phyloP scores from a whole-genome alignment of 1,140 invertebrate genomes.

The Aphelenchoides avenae region DNA sequence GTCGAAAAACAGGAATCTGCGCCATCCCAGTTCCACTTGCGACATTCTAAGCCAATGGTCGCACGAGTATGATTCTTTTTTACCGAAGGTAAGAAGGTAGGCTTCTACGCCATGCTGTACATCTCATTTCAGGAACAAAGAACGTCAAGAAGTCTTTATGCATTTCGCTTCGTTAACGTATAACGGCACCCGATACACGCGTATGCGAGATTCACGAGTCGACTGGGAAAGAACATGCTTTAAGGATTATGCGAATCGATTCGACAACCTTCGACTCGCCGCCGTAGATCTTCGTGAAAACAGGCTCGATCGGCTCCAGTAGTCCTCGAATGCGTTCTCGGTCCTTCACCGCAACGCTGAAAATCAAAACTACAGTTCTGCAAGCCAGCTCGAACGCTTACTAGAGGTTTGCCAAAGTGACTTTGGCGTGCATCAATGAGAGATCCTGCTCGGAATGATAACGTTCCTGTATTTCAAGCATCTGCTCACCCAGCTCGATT shows the following conservation, averaged over 20 bases:
- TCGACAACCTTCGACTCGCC: neutral
- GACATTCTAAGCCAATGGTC: conserved; percentile 23
- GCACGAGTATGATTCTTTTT: conserved; percentile 4
- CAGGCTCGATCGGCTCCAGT: neutral
- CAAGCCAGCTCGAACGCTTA: neutral
- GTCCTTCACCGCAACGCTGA: neutral
- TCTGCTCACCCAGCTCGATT: neutral
- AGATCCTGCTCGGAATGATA: conserved; percentile 7
- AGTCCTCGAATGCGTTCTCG: neutral
- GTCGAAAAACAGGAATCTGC: conserved; percentile 51
- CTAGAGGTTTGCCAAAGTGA: neutral
- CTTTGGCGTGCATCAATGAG: conserved; percentile 3
- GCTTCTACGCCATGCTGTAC: neutral
- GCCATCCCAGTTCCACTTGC: conserved; percentile 45
- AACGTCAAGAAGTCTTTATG: neutral
- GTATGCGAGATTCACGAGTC: no score
- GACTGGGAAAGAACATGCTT: no score
- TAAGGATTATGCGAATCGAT: neutral
- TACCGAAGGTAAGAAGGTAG: neutral
- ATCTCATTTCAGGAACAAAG: neutral
- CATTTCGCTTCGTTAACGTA: neutral
- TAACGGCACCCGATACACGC: neutral
- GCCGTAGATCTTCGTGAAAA: neutral
- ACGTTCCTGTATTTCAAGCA: conserved; percentile 1
- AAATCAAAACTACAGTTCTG: neutral